Conservation (phyloP, 2,113 vertebrate species). For the Cardinalis cardinalis region DNA sequence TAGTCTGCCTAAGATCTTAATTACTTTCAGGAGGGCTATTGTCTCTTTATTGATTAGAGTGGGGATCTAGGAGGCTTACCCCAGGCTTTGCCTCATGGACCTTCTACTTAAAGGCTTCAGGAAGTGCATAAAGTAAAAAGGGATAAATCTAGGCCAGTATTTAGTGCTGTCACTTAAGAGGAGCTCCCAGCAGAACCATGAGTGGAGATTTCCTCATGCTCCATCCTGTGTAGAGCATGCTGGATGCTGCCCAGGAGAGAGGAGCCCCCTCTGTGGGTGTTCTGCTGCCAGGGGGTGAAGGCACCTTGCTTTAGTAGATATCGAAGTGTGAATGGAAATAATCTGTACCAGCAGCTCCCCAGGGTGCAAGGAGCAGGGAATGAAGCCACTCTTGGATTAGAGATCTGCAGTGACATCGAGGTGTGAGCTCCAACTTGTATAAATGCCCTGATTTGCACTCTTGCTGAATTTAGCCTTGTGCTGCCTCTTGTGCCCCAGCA, state of each 20-base stretch:
- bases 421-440: neutral
- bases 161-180: neutral
- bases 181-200: neutral
- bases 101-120: neutral
- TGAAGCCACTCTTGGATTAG: neutral
- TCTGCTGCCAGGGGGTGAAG: neutral
- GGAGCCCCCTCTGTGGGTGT: neutral
- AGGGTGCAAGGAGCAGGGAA: neutral
- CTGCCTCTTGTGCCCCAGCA: neutral
- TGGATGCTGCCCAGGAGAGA: neutral
- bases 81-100: neutral
- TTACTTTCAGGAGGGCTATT: conserved; percentile 40
- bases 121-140: neutral
- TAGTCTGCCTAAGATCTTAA: conserved; percentile 17
- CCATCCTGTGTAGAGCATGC: accelerated
- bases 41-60: conserved; percentile 1
- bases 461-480: neutral
- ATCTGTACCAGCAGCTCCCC: neutral
- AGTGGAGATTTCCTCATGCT: neutral
- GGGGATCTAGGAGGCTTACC: conserved; percentile 5
- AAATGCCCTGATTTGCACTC: neutral
- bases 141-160: neutral
- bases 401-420: neutral
- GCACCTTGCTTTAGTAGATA: neutral
- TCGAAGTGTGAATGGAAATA: accelerated